A percentile compares a stretch with the other conserved stretches of the same genome.
These are phyloP conservation scores for Ptychadena robeensis DNA, from an alignment of 2,797 vertebrate species.

Conservation along the genomic window DNA sequence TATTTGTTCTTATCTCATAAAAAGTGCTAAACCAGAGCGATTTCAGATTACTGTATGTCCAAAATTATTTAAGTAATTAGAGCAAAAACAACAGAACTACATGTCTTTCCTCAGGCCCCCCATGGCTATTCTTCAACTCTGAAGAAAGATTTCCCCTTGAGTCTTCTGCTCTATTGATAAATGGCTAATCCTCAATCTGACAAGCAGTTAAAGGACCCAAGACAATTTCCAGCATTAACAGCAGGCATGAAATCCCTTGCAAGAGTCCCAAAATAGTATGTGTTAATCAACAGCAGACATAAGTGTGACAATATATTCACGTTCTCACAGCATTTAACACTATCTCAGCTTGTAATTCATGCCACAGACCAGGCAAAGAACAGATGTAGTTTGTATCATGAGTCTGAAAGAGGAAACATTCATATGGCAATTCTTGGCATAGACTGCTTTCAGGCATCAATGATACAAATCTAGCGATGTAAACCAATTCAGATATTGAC, in stretches of 20 bases:
- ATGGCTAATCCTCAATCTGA: constrained; percentile 52
- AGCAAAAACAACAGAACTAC: constrained; percentile 30
- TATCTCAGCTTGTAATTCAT: background rate
- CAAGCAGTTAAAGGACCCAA: constrained; percentile 31
- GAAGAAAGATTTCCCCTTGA: constrained; percentile 36
- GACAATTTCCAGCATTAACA: constrained; percentile 13
- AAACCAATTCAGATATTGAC: background rate
- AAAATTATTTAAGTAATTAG: constrained; percentile 48
- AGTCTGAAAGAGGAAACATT: background rate
- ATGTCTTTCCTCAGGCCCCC: constrained; percentile 16
- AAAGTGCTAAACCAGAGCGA: background rate
- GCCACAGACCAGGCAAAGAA: background rate
- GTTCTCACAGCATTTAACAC: background rate
- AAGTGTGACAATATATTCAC: background rate
- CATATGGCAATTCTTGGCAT: background rate
- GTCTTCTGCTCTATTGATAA: constrained; percentile 56
- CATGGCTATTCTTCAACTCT: constrained; percentile 33
- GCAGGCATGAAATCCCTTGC: constrained; percentile 14
- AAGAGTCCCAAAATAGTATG: constrained; percentile 46
- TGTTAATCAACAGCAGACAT: constrained; percentile 7
- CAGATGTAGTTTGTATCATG: background rate
- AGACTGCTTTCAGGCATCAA: background rate
- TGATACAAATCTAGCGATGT: background rate
- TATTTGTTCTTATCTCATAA: constrained; percentile 8
- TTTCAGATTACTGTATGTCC: constrained; percentile 9